Evolutionary conservation across 2,113 vertebrate species (phyloP).

Genomic region (Argyrosomus japonicus): DNA sequence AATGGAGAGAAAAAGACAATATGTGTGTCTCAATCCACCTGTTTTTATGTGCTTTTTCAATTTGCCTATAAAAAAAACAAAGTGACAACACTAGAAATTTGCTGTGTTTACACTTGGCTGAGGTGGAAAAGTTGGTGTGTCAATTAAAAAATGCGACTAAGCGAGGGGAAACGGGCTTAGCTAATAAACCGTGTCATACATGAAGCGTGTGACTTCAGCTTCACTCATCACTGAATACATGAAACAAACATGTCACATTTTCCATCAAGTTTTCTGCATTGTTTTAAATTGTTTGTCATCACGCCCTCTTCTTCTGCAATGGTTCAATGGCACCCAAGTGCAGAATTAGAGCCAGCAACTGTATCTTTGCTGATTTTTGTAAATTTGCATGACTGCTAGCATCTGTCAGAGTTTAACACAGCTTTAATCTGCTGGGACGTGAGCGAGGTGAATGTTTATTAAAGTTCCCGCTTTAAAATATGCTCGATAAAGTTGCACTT

Average conservation of each 20-base stretch:
- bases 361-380: background rate
- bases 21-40: background rate
- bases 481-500: conserved; percentile 23
- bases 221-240: background rate
- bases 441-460: conserved; percentile 31
- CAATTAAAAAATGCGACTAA: background rate
- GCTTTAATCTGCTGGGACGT: conserved; percentile 10
- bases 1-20: background rate
- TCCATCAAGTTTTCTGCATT: background rate
- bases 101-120: background rate
- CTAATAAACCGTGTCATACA: background rate
- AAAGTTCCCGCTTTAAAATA: conserved; percentile 44
- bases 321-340: background rate
- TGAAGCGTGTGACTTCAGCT: background rate
- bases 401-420: background rate
- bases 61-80: background rate
- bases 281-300: background rate
- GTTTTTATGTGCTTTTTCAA: background rate
- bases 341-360: background rate
- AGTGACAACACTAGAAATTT: background rate
- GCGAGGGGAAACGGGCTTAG: background rate
- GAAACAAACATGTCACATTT: background rate
- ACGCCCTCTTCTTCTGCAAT: background rate
- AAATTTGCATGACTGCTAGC: no score
- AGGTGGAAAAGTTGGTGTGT: background rate